Conservation (phyloP, 1,140 invertebrate genomes). For the Procambarus virginalis region DNA sequence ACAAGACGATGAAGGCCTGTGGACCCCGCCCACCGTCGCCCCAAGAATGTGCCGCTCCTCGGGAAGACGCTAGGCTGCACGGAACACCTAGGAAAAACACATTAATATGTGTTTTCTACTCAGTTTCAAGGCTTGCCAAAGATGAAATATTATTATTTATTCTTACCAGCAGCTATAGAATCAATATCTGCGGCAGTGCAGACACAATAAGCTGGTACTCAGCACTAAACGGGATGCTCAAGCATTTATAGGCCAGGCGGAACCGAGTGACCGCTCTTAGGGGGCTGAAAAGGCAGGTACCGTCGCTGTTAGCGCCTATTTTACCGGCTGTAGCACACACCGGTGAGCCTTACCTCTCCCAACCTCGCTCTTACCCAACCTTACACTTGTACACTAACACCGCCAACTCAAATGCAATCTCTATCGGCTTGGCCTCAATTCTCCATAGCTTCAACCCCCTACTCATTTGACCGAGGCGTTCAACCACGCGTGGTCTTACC, state of each 20-base stretch:
- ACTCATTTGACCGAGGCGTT: background rate
- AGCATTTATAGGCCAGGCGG: slow-evolving; percentile 24
- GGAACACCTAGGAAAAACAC: background rate
- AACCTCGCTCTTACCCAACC: background rate
- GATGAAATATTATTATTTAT: background rate
- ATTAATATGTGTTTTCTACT: background rate
- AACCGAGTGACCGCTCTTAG: slow-evolving; percentile 21
- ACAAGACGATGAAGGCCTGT: slow-evolving; percentile 5
- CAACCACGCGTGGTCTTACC: no score
- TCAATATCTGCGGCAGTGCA: background rate
- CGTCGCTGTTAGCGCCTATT: slow-evolving; percentile 5
- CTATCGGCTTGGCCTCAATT: no score
- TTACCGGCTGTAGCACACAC: slow-evolving; percentile 7
- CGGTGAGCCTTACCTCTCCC: slow-evolving; percentile 21
- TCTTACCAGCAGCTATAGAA: background rate
- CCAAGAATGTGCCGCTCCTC: slow-evolving; percentile 28
- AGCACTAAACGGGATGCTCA: background rate
- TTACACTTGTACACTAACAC: background rate
- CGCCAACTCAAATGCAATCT: background rate
- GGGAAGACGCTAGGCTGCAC: background rate
- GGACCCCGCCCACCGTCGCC: slow-evolving; percentile 27
- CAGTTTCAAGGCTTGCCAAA: background rate
- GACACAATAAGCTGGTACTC: background rate
- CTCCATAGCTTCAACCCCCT: background rate
- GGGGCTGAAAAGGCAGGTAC: slow-evolving; percentile 19